phyloP scores from a whole-genome alignment of 2,797 vertebrate genomes.

The Chaetophractus vellerosus region DNA sequence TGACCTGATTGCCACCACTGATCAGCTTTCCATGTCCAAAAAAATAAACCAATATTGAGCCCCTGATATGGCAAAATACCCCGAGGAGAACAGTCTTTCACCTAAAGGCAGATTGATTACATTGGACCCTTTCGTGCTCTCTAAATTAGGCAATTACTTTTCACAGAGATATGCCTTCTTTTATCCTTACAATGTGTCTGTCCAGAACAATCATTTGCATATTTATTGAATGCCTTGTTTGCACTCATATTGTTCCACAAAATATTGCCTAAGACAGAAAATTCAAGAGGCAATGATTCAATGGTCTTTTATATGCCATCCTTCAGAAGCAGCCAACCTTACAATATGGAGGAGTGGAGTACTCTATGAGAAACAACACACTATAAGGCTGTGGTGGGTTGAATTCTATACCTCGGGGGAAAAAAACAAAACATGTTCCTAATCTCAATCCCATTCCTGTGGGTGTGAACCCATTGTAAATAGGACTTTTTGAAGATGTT shows the following conservation, averaged over 20 bases:
- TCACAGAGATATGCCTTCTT: not conserved
- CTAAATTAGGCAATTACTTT: not conserved
- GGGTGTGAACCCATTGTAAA: no score
- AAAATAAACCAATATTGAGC: not conserved
- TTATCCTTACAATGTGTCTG: not conserved
- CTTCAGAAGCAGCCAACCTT: not conserved
- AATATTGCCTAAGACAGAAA: not conserved
- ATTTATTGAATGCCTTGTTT: not conserved
- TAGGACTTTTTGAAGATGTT: no score
- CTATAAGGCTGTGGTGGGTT: not conserved
- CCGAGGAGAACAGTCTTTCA: not conserved
- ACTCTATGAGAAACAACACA: not conserved
- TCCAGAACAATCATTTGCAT: not conserved
- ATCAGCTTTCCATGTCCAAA: not conserved
- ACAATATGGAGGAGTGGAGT: not conserved
- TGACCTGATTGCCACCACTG: not conserved
- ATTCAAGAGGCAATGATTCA: not conserved
- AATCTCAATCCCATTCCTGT: no score
- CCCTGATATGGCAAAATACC: not conserved
- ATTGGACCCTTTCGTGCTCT: not conserved
- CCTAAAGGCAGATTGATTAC: not conserved
- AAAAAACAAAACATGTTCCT: no score
- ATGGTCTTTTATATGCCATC: not conserved
- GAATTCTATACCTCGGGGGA: no score
- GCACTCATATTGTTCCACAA: not conserved